Conservation (phyloP, 2,888 invertebrate species). For the Rhopalosiphum nymphaeae region DNA sequence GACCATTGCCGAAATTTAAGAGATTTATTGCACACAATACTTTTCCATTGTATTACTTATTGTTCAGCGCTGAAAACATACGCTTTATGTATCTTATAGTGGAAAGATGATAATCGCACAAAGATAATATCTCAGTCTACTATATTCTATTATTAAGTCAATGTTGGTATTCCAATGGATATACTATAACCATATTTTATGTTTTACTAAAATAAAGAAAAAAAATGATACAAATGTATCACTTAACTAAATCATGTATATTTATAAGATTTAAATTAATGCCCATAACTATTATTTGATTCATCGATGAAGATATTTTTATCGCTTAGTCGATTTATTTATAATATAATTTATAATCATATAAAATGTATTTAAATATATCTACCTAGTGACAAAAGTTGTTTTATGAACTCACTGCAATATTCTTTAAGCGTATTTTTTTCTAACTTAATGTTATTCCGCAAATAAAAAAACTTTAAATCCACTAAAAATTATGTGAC, state of each 20-base stretch:
- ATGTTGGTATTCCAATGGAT: neutral
- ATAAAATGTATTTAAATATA: neutral
- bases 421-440: neutral
- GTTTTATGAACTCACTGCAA: neutral
- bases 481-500: neutral
- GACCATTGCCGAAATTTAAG: constrained; percentile 28
- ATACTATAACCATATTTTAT: neutral
- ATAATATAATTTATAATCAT: neutral
- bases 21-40: constrained; percentile 44
- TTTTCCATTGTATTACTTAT: constrained; percentile 25
- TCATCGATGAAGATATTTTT: neutral
- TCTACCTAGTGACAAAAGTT: neutral
- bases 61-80: constrained; percentile 6
- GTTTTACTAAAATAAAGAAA: neutral
- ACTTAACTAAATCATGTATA: neutral
- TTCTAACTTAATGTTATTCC: neutral
- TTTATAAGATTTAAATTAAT: neutral
- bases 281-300: neutral
- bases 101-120: constrained; percentile 18
- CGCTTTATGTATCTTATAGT: neutral
- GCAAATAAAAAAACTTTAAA: neutral
- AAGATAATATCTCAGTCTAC: neutral
- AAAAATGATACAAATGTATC: neutral
- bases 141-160: neutral
- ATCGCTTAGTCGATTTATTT: neutral